Evolutionary conservation across 2,888 invertebrate species (phyloP), one percentile per base, ranked within the genome.

Genomic region (Lomographa bimaculata): DNA sequence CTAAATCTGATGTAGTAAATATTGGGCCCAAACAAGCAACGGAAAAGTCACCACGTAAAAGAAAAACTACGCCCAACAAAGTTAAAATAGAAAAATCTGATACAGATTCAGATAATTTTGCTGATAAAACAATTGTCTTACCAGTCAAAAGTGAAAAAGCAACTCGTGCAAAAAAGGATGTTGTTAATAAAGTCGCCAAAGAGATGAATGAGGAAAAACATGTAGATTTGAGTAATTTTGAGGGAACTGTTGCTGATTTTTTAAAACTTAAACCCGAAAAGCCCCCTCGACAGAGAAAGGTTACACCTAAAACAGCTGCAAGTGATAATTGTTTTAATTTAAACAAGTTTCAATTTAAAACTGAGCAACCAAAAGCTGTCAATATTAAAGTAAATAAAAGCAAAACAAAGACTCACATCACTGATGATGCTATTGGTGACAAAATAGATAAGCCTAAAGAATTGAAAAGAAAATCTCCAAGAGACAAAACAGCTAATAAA

Each of bases 381-480:
- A 30, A 7, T 25, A 39, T 18, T 28, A 46, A 25, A 18, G 11
- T 26, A 27, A 28, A n/a, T 9, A 41, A 26, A 10, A 50, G 18
- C 17, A 51, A 28, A 6, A 35, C 33, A 9, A 39, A 40, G 26
- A 54, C 34, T 19, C 39, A 38, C 5, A 19, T 16, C 11, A 1
- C n/a, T 23, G 3, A 17, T 26, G 21, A 34, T 12, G 19, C 16
- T 26, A 40, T 16, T 9, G 9, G 3, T n/a, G 4, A 28, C 3
- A 8, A 35, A 20, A 7, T 16, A 6, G 33, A 18, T 7, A 57
- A 45, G n/a, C 2, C 18, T 10, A 57, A 48, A 29, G 67, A 57
- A 17, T 51, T 42, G n/a, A 58, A 58, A 47, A 50, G 59, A 41
- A 71, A 64, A 48, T 65, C 62, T 32, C 46, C 62, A 9, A 60